Percentiles rank a stretch among this genome's conserved stretches.
phyloP scores from a whole-genome alignment of 1,140 invertebrate species.

The Onthophagus taurus region DNA sequence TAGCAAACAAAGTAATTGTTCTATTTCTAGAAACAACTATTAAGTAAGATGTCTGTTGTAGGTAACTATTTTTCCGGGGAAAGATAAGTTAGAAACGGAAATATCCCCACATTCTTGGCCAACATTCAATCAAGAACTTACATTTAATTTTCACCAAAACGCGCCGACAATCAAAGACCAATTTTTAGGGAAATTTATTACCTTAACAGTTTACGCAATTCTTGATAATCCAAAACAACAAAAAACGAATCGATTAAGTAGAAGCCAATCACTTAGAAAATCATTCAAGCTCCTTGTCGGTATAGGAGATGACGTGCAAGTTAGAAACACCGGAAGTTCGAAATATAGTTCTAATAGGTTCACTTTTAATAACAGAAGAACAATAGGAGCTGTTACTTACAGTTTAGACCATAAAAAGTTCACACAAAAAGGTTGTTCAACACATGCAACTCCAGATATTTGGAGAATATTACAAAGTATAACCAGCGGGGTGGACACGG shows the following conservation, averaged over 20 bases:
- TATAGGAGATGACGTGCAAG: slow-evolving; percentile 10
- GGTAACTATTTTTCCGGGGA: slow-evolving; percentile 64
- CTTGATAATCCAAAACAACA: slow-evolving; percentile 46
- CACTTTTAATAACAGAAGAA: slow-evolving; percentile 50
- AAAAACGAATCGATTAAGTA: slow-evolving; percentile 22
- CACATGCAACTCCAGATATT: slow-evolving; percentile 59
- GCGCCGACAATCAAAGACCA: slow-evolving; percentile 39
- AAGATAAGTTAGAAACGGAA: slow-evolving; percentile 62
- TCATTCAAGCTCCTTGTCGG: slow-evolving; percentile 21
- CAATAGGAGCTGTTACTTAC: slow-evolving; percentile 60
- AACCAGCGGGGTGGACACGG: slow-evolving; percentile 47
- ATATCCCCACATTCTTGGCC: slow-evolving; percentile 65
- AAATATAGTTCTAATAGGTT: slow-evolving; percentile 31
- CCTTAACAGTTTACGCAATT: slow-evolving; percentile 62
- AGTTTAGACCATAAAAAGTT: slow-evolving; percentile 61
- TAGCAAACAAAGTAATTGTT: too few species aligned
- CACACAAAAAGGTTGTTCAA: slow-evolving; percentile 49
- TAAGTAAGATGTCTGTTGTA: slow-evolving; percentile 31
- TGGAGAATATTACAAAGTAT: slow-evolving; percentile 65
- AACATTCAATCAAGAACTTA: slow-evolving; percentile 66
- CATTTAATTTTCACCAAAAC: slow-evolving; percentile 48
- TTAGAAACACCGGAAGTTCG: slow-evolving; percentile 1
- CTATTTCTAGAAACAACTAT: too few species aligned
- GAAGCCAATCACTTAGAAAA: slow-evolving; percentile 27
- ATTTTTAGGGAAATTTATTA: slow-evolving; percentile 59